These are phyloP conservation scores for Ceyx cyanopectus DNA, from an alignment of 2,113 vertebrate genomes.

Conservation along the genomic window DNA sequence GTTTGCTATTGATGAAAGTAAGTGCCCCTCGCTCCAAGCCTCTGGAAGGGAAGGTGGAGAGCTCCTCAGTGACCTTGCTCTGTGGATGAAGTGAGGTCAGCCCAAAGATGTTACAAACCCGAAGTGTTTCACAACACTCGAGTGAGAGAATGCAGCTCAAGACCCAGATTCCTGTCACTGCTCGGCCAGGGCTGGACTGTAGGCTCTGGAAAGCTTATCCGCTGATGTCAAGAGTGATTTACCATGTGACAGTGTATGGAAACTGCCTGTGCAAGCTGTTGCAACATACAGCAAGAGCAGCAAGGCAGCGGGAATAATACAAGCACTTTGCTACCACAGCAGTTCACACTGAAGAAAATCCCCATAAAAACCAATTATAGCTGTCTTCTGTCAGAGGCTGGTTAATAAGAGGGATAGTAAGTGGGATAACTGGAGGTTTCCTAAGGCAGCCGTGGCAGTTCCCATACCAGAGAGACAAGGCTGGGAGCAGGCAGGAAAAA, in stretches of 20 bases:
- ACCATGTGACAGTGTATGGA: not conserved
- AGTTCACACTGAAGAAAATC: not conserved
- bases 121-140: not conserved
- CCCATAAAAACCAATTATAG: not conserved
- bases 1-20: not conserved
- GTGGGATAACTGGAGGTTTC: not conserved
- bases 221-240: constrained; percentile 23
- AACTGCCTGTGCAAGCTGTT: constrained; percentile 1
- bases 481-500: not conserved
- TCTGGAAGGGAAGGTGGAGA: not conserved
- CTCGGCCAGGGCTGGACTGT: not conserved
- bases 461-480: not conserved
- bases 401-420: not conserved
- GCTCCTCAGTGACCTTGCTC: not conserved
- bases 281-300: constrained; percentile 13
- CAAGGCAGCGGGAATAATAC: not conserved
- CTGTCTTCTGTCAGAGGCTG: not conserved
- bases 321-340: not conserved
- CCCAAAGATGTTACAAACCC: not conserved
- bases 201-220: constrained; percentile 9
- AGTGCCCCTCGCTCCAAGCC: not conserved
- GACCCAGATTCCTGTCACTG: not conserved
- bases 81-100: not conserved
- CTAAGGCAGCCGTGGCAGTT: not conserved
- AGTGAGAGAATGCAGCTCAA: not conserved